A percentile compares a stretch with the other conserved stretches of the same genome.
These are phyloP conservation scores for Alces alces DNA, from an alignment of 2,113 vertebrate genomes.

Conservation along the genomic window DNA sequence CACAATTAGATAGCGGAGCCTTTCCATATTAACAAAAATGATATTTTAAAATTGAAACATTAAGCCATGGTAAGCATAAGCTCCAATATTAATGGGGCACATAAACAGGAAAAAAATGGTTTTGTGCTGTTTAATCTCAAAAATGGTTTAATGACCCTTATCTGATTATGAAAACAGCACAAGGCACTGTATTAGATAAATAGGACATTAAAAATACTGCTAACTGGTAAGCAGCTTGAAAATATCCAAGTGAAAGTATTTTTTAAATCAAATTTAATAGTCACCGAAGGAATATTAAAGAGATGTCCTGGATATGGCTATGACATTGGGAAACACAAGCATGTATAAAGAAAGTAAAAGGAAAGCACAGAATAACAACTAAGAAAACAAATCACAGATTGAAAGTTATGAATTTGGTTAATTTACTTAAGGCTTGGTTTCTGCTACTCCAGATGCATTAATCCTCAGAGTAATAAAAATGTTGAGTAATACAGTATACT, in stretches of 20 bases:
- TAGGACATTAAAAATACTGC: constrained; percentile 82
- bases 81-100: constrained; percentile 80
- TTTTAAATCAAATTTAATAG: constrained; percentile 75
- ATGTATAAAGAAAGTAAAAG: not conserved
- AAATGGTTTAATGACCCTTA: constrained; percentile 85
- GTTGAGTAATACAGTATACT: not conserved
- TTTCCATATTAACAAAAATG: constrained; percentile 80
- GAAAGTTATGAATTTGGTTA: not conserved
- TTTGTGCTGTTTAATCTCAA: constrained; percentile 87
- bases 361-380: not conserved
- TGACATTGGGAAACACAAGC: constrained; percentile 54
- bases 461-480: not conserved
- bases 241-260: constrained; percentile 79
- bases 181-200: constrained; percentile 83
- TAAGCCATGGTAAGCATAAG: constrained; percentile 76
- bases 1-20: constrained; percentile 80
- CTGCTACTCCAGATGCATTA: not conserved
- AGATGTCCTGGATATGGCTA: constrained; percentile 64
- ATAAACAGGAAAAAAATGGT: constrained; percentile 80
- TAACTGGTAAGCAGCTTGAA: constrained; percentile 84
- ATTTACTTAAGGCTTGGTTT: not conserved
- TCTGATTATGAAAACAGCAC: constrained; percentile 83
- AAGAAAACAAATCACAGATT: not conserved
- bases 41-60: constrained; percentile 79
- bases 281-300: constrained; percentile 78